Base-by-base conservation (phyloP, 1,140 invertebrate genomes). In the Penaeus japonicus region DNA sequence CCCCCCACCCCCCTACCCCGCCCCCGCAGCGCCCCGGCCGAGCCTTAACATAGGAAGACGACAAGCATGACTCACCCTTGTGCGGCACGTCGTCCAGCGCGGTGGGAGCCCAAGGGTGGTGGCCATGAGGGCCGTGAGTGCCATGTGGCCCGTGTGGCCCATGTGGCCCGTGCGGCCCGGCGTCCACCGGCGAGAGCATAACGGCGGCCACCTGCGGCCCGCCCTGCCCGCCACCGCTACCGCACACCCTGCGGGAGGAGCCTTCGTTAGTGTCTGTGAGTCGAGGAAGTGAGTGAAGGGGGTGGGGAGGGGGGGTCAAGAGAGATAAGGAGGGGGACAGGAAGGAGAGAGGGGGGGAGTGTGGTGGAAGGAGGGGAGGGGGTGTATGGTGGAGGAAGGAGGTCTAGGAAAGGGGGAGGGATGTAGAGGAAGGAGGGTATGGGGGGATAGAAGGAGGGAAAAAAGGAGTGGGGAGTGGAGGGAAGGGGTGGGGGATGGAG, bases 141-240 rank as follows among this genome's bases (percentile, higher is more conserved):
- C 84, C 84, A 32, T 85, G 84, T 30, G 47, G 55, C 32, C 81
- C 81, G 27, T 84, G 81, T 32, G 81, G 81, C 32, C 81, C 81
- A 39, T 84, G 81, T 47, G 81, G 81, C 59, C 81, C 81, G 59
- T 84, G 81, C 81, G 81, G 84, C 32, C 84, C 84, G 32, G 84
- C 84, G 55, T 86, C 84, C 77, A 86, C 84, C 55, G 84, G 84
- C 24, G 84, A 86, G 73, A 86, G 77, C 84, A 86, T 86, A 24
- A 79, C 84, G 75, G 84, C 55, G 84, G 84, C 84, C 73, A 39
- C 84, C 47, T 79, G 73, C 75, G 73, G 73, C 84, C 55, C 84
- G 59, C 82, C 82, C 30, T 54, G 82, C 82, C 62, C 82, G 84
- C 84, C 84, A 79, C 84, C 84, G 84, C 84, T 86, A 86, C 84